Evolutionary conservation across 1,140 invertebrate genomes (phyloP), one percentile per base, ranked within the genome.

Genomic region (Ericerus pela): DNA sequence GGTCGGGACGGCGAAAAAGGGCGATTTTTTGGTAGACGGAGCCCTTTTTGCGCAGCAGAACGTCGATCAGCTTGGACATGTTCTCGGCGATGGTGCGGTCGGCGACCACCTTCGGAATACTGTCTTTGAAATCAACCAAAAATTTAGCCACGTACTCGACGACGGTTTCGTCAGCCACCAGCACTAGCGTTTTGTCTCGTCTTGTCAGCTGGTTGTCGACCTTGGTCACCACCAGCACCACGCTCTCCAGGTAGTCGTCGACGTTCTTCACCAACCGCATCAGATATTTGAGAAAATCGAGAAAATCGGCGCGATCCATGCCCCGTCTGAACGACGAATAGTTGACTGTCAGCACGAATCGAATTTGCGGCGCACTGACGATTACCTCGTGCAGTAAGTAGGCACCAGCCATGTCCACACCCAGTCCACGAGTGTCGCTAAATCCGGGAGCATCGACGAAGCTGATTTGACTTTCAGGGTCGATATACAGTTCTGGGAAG

Each of bases 371-470:
- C 14, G 51, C 51, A 47, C 54, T 47, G 31, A 55, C 47, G 6
- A 60, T 30, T 1, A 63, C 51, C 24, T 56, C 57, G 51, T 60
- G 63, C 4, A 62, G 58, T 33, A 61, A 63, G 43, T 54, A 62
- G 12, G 58, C 51, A 4, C 41, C 52, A 2, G 58, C 57, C 20
- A 64, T 63, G 11, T 64, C 63, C 24, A 52, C 36, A 24, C 24
- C 43, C 16, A 54, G 18, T 8, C 31, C 41, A 1, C 63, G 38
- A 14, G 60, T 62, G 51, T 64, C 63, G 22, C 53, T 55, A 54
- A 64, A 64, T 28, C 62, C 63, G 3, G 63, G 63, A 38, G 33
- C 51, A 47, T 64, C 63, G 27, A 62, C 60, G 28, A 58, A 60
- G 20, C 20, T 22, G 26, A 22, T 29, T 8, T 43, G 53, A 3